Conservation (phyloP, 2,797 vertebrate species). For the Oreortyx pictus region DNA sequence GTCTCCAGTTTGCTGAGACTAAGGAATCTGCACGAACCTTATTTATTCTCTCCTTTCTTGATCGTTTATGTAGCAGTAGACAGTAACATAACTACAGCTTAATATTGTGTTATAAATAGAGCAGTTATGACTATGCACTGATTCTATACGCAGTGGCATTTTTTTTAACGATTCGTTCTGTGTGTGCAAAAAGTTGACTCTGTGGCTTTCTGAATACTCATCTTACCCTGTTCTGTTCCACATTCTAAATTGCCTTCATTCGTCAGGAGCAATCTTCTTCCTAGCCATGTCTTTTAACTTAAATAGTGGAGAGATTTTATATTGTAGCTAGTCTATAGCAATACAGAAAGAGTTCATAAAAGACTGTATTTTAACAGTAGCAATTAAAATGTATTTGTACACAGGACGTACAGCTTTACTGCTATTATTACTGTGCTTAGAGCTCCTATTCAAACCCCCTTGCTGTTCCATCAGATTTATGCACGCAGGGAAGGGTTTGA, state of each 20-base stretch:
- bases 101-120: constrained; percentile 66
- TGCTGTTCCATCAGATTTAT: neutral
- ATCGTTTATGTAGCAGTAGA: constrained; percentile 63
- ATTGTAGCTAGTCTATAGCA: neutral
- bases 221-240: neutral
- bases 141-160: constrained; percentile 10
- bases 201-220: constrained; percentile 37
- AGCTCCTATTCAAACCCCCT: neutral
- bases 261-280: constrained; percentile 12
- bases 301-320: constrained; percentile 10
- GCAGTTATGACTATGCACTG: constrained; percentile 12
- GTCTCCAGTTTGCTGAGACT: constrained; percentile 17
- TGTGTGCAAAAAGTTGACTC: constrained; percentile 6
- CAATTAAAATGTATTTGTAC: constrained; percentile 35
- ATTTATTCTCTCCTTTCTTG: constrained; percentile 54
- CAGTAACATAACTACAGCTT: constrained; percentile 67
- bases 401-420: constrained; percentile 14
- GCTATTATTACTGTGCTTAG: neutral
- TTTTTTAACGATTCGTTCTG: constrained; percentile 50
- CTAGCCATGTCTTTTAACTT: neutral
- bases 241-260: neutral
- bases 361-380: neutral
- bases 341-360: neutral
- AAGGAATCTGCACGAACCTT: constrained; percentile 29
- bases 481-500: constrained; percentile 2